These are phyloP conservation scores for Tipula confusa DNA, from an alignment of 2,888 invertebrate genomes.

Conservation along the genomic window DNA sequence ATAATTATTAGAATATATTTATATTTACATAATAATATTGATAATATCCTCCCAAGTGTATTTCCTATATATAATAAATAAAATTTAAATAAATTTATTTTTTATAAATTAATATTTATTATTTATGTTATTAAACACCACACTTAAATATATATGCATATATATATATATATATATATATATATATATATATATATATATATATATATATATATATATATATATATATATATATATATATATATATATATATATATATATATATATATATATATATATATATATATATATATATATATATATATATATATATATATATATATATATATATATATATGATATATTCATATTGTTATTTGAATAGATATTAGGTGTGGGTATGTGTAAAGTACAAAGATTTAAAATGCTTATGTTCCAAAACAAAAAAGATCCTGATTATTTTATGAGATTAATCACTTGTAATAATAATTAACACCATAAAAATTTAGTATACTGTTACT, in stretches of 20 bases:
- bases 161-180: neutral
- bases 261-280: neutral
- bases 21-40: slow-evolving; percentile 8
- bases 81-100: neutral
- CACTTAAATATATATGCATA: neutral
- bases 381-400: neutral
- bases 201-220: neutral
- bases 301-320: neutral
- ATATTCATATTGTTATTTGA: neutral
- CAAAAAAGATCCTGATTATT: neutral
- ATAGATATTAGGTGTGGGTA: neutral
- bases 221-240: neutral
- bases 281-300: neutral
- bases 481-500: neutral
- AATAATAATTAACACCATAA: neutral
- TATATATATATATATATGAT: neutral
- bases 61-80: neutral
- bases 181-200: neutral
- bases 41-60: neutral
- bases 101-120: neutral
- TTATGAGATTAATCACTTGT: neutral
- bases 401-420: neutral
- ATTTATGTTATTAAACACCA: neutral
- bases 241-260: neutral
- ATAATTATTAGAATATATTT: neutral